Evolutionary conservation across 2,888 invertebrate genomes (phyloP), one percentile per base, ranked within the genome.

Genomic region (Drepana falcataria): DNA sequence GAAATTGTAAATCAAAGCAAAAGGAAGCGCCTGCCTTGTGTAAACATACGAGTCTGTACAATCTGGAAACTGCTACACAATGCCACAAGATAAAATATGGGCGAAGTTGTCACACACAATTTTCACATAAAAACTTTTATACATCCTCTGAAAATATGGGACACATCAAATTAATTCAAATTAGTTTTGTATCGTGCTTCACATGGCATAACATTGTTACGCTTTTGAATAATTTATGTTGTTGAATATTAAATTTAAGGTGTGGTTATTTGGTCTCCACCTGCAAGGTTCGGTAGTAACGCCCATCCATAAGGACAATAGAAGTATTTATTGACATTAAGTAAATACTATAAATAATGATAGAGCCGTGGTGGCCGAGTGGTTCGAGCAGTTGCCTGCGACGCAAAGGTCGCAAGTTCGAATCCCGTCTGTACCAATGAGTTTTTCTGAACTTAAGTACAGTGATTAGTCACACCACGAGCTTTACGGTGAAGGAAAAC

Each of bases 201-300:
- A 70, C 80, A 83, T 83, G 83, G 80, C 75, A 76, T 78, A 78
- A 73, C 73, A 76, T 77, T 77, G 80, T 82, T 81, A 82, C 74
- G 77, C 78, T 82, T 76, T 74, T 83, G 84, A 86, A 85, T 87
- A 79, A 87, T 85, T 83, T 85, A 86, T 87, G 72, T 77, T 61
- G 65, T 63, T 68, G 71, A 71, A 79, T 80, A 75, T 80, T 80
- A 83, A 81, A 83, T 84, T 75, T 76, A 81, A 85, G 85, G 86
- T 86, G 85, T 82, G 87, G 82, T 81, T 67, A 71, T 74, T 73
- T 73, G 68, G 71, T 76, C 85, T 80, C 83, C 85, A 84, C 86
- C 87, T 84, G 77, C 73, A 67, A 58, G 60, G 60, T 58, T 61
- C 65, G 69, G 71, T 71, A 65, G 75, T 69, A 65, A 76, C 82